phyloP scores from a whole-genome alignment of 2,797 vertebrate genomes.

The Fringilla coelebs region DNA sequence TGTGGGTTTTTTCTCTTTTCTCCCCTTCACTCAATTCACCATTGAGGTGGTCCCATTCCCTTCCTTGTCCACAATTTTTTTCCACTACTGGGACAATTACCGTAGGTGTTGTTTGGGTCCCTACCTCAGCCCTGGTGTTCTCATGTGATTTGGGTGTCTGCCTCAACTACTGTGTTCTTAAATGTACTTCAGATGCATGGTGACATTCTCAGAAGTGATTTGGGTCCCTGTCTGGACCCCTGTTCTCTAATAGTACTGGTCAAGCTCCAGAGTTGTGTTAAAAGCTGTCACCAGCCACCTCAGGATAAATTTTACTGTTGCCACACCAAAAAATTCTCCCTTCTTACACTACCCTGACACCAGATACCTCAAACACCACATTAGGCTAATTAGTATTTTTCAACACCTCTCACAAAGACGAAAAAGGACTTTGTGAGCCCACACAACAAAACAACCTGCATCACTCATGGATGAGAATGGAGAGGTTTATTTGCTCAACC shows the following conservation, averaged over 20 bases:
- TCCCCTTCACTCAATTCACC: too few relatives aligned
- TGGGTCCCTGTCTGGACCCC: background rate
- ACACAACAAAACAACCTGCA: background rate
- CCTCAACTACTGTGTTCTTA: background rate
- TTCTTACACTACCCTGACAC: background rate
- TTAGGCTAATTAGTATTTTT: background rate
- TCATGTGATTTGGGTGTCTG: background rate
- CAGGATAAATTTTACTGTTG: background rate
- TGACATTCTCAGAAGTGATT: background rate
- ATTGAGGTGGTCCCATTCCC: background rate
- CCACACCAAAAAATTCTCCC: background rate
- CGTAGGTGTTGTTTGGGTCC: background rate
- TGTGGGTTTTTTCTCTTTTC: too few relatives aligned
- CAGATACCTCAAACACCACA: background rate
- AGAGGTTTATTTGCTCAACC: background rate
- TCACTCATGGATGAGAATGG: background rate
- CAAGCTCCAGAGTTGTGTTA: background rate
- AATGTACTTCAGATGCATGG: too few relatives aligned
- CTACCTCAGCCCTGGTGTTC: background rate
- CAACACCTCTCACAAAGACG: background rate
- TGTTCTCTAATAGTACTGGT: background rate
- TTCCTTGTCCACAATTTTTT: background rate
- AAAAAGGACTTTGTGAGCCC: background rate
- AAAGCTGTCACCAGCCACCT: background rate
- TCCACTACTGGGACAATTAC: background rate